A percentile compares a stretch with the other conserved stretches of the same genome.
phyloP scores from a whole-genome alignment of 2,888 invertebrate species.

The Platynereis dumerilii region DNA sequence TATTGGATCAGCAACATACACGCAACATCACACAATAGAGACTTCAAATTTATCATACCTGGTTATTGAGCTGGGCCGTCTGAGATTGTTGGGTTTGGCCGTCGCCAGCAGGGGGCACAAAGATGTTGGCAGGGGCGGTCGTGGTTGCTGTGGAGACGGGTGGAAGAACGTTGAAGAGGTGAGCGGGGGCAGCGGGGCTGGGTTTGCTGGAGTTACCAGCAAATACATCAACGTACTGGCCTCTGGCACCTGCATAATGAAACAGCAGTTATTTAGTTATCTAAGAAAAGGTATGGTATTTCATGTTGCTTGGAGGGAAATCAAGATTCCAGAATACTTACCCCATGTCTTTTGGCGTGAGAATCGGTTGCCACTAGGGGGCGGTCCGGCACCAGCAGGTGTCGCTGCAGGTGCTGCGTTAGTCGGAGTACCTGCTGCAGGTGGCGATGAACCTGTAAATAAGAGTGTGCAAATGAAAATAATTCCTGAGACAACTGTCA shows the following conservation, averaged over 20 bases:
- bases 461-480: neutral
- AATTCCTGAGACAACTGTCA: too few relatives aligned
- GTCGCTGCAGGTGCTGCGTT: neutral
- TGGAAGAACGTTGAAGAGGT: constrained; percentile 54
- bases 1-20: too few relatives aligned
- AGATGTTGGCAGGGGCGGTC: constrained; percentile 49
- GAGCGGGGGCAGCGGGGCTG: constrained; percentile 51
- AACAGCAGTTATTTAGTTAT: neutral
- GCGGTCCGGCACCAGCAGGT: constrained; percentile 42
- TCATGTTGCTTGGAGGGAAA: neutral
- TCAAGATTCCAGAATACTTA: too few relatives aligned
- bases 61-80: too few relatives aligned
- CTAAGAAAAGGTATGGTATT: neutral
- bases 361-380: constrained; percentile 55
- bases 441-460: neutral
- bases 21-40: too few relatives aligned
- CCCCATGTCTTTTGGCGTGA: constrained; percentile 54
- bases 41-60: too few relatives aligned
- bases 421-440: neutral
- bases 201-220: constrained; percentile 71
- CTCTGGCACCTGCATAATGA: constrained; percentile 74
- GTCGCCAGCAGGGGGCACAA: constrained; percentile 42
- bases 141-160: constrained; percentile 39
- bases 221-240: constrained; percentile 89
- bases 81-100: too few relatives aligned